Base-by-base conservation (phyloP, 2,797 vertebrate genomes). In the Poeciliopsis presidionis region DNA sequence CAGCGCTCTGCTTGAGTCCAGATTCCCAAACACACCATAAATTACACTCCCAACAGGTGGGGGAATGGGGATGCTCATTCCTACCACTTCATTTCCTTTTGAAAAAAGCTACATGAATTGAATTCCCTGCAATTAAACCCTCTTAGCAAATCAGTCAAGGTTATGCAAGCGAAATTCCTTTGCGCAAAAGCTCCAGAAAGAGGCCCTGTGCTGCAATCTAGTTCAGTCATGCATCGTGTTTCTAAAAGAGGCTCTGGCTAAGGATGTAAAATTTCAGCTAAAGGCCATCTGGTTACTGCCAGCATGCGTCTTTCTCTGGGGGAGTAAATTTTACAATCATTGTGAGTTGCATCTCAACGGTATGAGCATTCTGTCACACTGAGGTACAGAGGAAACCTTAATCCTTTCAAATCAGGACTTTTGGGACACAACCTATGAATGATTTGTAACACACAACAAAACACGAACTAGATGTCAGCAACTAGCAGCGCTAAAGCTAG, bases 141-240 rank as follows among this genome's bases (percentile, higher is more conserved):
- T 79, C 85, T 88, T 87, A 83, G 85, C 81, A 83, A 91, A 90
- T 90, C 89, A 84, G 85, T 72, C 25, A 72, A 79, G 86, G 89
- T 95, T 94, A 92, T 80, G 88, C 87, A 94, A 94, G 90, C 83
- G 72, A 80, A 90, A 95, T 95, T 95, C 91, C 91, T 88, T 74
- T 81, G 78, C 86, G 81, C 77, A 87, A 87, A 81, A 92, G 84
- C 74, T 89, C 84, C 86, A 81, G 86, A 79, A 84, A 77, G 74
- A 43, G 78, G 79, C 86, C 82, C 81, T 81, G 63, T 55, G 57
- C 78, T 75, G 63, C 80, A 69, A 83, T 90, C 80, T 65, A 78
- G 85, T 80, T 85, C 86, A 84, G 79, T 86, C 76, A 80, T 65
- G 83, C 86, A 82, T 79, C 77, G 36, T 79, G 78, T 89, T 87